phyloP scores from a whole-genome alignment of 2,113 vertebrate genomes.

The Scopus umbretta region DNA sequence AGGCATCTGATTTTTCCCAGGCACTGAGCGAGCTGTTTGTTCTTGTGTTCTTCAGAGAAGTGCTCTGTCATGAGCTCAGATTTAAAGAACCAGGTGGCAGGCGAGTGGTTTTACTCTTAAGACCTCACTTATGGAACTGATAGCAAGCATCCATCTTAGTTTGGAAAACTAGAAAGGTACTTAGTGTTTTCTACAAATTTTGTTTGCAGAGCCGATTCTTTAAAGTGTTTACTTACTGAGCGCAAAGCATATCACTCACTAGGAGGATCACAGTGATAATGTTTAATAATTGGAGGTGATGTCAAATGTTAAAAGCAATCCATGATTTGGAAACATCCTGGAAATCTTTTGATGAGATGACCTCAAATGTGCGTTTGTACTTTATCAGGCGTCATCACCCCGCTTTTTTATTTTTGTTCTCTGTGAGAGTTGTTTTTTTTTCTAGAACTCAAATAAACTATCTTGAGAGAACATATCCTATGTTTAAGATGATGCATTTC shows the following conservation, averaged over 20 bases:
- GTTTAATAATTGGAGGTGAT: neutral
- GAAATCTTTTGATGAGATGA: neutral
- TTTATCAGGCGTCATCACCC: neutral
- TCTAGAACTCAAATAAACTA: neutral
- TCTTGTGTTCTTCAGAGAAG: neutral
- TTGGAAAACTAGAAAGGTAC: neutral
- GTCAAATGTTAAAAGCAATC: neutral
- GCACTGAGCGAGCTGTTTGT: neutral
- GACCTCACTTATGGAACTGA: neutral
- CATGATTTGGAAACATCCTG: neutral
- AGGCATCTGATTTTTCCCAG: neutral
- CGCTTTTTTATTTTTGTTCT: rapidly evolving
- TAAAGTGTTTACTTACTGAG: neutral
- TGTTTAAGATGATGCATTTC: neutral
- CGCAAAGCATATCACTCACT: neutral
- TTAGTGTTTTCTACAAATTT: neutral
- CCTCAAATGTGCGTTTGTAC: neutral
- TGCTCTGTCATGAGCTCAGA: neutral
- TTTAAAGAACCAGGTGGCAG: neutral
- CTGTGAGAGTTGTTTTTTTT: neutral
- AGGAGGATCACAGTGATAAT: neutral
- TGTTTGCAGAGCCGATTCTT: neutral
- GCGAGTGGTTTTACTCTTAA: neutral
- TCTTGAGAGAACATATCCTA: neutral
- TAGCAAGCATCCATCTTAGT: neutral